Conservation (phyloP, 2,113 vertebrate species). For the Fulmarus glacialis region DNA sequence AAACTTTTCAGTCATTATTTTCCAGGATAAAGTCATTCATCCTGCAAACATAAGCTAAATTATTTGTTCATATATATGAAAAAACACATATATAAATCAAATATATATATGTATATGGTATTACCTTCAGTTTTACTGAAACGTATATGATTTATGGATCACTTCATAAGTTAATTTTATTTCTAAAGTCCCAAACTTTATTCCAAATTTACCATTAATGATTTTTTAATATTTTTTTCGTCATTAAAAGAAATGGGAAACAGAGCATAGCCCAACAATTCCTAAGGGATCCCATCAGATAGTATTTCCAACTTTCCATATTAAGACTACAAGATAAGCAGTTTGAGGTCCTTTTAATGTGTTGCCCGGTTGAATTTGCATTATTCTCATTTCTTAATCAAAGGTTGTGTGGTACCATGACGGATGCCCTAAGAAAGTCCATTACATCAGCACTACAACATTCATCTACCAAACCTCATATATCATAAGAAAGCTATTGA, state of each 20-base stretch:
- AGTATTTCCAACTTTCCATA: neutral
- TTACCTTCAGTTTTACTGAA: neutral
- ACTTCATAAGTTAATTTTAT: neutral
- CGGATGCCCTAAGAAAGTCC: slow-evolving; percentile 13
- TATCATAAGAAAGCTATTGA: slow-evolving; percentile 16
- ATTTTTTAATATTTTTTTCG: neutral
- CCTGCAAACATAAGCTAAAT: neutral
- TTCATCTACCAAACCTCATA: neutral
- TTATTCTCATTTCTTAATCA: slow-evolving; percentile 23
- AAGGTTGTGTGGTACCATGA: slow-evolving; percentile 1
- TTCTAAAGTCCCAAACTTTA: neutral
- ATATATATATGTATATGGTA: neutral
- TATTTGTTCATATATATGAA: neutral
- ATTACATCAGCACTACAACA: slow-evolving; percentile 38
- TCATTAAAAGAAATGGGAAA: neutral
- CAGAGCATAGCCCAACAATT: neutral
- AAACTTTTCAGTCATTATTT: neutral
- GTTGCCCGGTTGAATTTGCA: neutral
- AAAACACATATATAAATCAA: neutral
- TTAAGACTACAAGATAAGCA: neutral
- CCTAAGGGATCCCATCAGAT: neutral
- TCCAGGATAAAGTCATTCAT: neutral
- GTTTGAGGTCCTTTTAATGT: neutral
- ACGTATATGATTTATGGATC: neutral
- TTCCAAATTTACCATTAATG: neutral